phyloP scores from a whole-genome alignment of 2,113 vertebrate species.

The Agapornis roseicollis region DNA sequence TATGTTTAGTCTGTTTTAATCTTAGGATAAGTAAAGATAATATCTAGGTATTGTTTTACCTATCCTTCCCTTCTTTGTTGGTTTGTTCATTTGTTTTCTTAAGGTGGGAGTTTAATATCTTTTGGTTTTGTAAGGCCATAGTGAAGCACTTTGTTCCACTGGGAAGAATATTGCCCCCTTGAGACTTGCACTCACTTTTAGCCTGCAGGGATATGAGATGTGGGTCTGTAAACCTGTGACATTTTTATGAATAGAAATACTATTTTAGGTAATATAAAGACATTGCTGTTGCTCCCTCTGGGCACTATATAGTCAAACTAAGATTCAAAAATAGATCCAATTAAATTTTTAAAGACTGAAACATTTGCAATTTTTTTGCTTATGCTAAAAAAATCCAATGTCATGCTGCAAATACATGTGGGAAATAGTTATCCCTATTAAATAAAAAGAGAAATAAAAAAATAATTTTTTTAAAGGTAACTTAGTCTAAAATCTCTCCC shows the following conservation, averaged over 20 bases:
- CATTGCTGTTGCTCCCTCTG: slow-evolving; percentile 3
- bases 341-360: slow-evolving; percentile 4
- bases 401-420: neutral
- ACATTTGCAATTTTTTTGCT: neutral
- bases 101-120: neutral
- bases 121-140: neutral
- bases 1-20: neutral
- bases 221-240: neutral
- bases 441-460: neutral
- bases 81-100: neutral
- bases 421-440: neutral
- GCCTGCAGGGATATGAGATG: neutral
- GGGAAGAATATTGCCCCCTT: neutral
- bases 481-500: neutral
- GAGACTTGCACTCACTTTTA: neutral
- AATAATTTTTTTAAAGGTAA: neutral
- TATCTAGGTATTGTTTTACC: neutral
- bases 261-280: slow-evolving; percentile 36
- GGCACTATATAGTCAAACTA: neutral
- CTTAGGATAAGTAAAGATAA: neutral
- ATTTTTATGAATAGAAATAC: slow-evolving; percentile 48
- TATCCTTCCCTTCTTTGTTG: neutral
- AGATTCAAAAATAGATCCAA: slow-evolving; percentile 2
- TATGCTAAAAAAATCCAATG: neutral
- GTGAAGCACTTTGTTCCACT: neutral